A percentile compares a stretch with the other conserved stretches of the same genome.
These are phyloP conservation scores for Seriola quinqueradiata DNA, from an alignment of 2,113 vertebrate genomes.

Conservation along the genomic window DNA sequence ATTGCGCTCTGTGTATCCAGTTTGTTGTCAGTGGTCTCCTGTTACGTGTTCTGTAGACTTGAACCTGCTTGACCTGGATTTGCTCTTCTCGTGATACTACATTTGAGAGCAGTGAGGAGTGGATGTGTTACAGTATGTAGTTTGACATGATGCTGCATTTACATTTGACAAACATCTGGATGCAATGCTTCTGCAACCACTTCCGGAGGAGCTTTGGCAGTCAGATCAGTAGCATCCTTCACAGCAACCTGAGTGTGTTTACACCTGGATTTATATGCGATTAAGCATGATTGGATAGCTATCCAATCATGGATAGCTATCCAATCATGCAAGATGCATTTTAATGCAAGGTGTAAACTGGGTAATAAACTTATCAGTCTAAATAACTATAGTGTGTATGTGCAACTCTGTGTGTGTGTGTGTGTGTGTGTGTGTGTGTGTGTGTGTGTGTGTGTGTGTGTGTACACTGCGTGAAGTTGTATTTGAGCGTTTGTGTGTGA, in stretches of 20 bases:
- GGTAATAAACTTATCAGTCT: slow-evolving; percentile 61
- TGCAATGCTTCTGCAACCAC: background rate
- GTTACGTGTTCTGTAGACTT: background rate
- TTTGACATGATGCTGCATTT: background rate
- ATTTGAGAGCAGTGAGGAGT: background rate
- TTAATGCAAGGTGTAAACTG: slow-evolving; percentile 57
- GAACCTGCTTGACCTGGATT: background rate
- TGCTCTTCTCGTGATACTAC: background rate
- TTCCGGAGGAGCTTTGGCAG: slow-evolving; percentile 6
- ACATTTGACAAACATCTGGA: slow-evolving; percentile 37
- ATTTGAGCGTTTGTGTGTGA: slow-evolving; percentile 49
- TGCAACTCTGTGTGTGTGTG: slow-evolving; percentile 12
- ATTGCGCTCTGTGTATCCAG: background rate
- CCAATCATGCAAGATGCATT: slow-evolving; percentile 24
- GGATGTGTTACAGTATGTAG: background rate
- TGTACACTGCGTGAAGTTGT: slow-evolving; percentile 38
- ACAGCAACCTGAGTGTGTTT: slow-evolving; percentile 27
- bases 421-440: slow-evolving; percentile 20
- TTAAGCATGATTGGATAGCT: slow-evolving; percentile 43
- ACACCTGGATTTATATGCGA: slow-evolving; percentile 49
- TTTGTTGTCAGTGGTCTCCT: background rate
- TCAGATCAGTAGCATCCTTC: background rate
- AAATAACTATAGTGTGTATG: slow-evolving; percentile 21
- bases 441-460: slow-evolving; percentile 11
- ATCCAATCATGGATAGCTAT: slow-evolving; percentile 36